Evolutionary conservation across 1,140 invertebrate species (phyloP), one percentile per base, ranked within the genome.

Genomic region (Apis dorsata): DNA sequence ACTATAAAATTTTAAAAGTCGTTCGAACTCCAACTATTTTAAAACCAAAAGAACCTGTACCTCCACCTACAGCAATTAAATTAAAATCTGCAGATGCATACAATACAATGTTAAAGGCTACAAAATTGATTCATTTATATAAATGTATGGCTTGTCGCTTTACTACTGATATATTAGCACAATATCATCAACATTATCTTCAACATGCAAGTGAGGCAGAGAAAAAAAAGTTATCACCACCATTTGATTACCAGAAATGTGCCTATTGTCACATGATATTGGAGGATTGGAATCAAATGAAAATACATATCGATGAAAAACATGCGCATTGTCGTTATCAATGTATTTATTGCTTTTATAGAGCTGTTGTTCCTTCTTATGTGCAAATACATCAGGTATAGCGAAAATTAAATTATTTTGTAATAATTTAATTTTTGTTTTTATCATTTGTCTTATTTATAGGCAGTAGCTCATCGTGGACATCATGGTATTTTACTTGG

Each of bases 61-160:
- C n/a, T 15, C 53, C 83, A 13, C 34, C 83, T 1, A 12, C 82
- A 1, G 80, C 87, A 9, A 65, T 72, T 17, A 91, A 92, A 70
- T 65, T 91, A 0, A 94, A 93, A 78, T 89, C 88, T 0, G 28
- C 88, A 0, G 86, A 90, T 0, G 88, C 87, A 2, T 94, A 92
- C 13, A 80, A 83, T 11, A 78, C 76, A 1, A 94, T 94, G 94
- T 57, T 94, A 1, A 85, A 87, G 9, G 77, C 85, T 0, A 66
- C 81, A 0, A 94, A 94, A 63, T 78, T 95, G 8, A 79, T 83
- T 34, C 91, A 94, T 21, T 88, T 96, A 11, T 96, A 95, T 79
- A 96, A 96, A 83, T 96, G 96, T 82, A 95, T 96, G 94, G 90
- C 86, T 24, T 96, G 96, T 87, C 90, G 88, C 21, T 96, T 93